phyloP scores from a whole-genome alignment of 2,113 vertebrate species.

The Strix uralensis region DNA sequence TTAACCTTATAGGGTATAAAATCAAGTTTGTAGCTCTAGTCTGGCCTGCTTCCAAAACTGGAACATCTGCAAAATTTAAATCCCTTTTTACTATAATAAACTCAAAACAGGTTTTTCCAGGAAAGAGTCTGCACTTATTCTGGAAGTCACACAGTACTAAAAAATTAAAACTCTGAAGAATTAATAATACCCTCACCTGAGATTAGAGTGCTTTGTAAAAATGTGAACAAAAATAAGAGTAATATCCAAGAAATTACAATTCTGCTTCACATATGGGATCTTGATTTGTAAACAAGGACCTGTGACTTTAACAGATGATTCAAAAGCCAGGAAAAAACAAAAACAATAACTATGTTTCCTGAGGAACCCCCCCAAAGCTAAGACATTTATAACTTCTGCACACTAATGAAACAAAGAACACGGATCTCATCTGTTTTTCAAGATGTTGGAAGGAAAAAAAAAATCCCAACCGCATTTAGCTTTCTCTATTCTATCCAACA shows the following conservation, averaged over 20 bases:
- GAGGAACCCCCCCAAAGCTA: background rate
- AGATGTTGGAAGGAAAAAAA: background rate
- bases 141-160: background rate
- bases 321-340: background rate
- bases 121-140: background rate
- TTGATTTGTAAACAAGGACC: background rate
- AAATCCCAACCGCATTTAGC: background rate
- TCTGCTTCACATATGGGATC: background rate
- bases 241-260: background rate
- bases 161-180: background rate
- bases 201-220: background rate
- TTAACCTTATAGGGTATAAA: background rate
- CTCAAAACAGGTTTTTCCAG: background rate
- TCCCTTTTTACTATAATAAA: background rate
- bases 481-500: background rate
- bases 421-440: background rate
- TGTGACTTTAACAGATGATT: conserved; percentile 5
- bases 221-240: background rate
- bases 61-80: conserved; percentile 31
- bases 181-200: background rate
- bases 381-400: background rate
- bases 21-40: background rate
- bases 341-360: background rate
- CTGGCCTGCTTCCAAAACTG: background rate
- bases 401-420: background rate